phyloP scores from a whole-genome alignment of 2,113 vertebrate species.

The Isurus oxyrinchus region DNA sequence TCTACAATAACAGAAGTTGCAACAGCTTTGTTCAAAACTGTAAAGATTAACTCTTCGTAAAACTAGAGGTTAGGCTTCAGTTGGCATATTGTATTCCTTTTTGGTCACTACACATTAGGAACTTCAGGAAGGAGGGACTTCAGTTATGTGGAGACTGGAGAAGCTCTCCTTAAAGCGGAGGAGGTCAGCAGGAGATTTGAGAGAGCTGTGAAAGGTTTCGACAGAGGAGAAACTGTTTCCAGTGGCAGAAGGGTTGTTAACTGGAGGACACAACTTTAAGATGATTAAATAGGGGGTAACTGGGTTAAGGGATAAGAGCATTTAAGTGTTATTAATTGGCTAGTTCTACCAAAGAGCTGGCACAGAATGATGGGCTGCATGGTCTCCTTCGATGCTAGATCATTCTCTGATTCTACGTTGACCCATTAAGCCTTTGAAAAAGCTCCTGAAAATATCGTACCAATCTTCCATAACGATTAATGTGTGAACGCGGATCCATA shows the following conservation, averaged over 20 bases:
- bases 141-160: not conserved
- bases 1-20: not conserved
- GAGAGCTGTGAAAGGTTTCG: not conserved
- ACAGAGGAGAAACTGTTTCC: not conserved
- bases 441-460: not conserved
- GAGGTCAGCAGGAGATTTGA: not conserved
- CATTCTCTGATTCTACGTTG: not conserved
- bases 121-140: not conserved
- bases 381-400: not conserved
- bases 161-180: not conserved
- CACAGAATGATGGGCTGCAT: not conserved
- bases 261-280: not conserved
- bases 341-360: not conserved
- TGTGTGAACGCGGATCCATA: not conserved
- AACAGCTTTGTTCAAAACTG: not conserved
- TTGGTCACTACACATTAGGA: too few relatives aligned
- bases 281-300: not conserved
- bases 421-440: not conserved
- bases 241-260: not conserved
- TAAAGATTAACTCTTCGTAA: not conserved
- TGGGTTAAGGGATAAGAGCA: too few relatives aligned
- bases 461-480: not conserved
- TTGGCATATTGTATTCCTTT: too few relatives aligned
- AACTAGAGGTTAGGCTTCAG: not conserved
- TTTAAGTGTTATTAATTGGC: not conserved